Percentiles rank a stretch among this genome's conserved stretches.
These are phyloP conservation scores for Propithecus perrieri DNA, from an alignment of 2,797 vertebrate genomes.

Conservation along the genomic window DNA sequence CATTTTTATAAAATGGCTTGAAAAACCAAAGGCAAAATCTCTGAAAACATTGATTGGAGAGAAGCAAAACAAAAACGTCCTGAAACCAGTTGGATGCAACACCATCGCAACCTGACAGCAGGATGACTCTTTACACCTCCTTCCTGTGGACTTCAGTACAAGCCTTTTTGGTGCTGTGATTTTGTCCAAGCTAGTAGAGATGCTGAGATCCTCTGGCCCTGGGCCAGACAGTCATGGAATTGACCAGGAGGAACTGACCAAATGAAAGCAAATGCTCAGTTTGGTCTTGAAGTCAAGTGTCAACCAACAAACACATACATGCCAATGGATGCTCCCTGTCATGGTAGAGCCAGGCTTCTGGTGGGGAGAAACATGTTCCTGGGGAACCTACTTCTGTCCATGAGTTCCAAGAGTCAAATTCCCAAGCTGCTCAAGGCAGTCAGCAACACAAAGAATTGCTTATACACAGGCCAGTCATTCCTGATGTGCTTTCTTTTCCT, in stretches of 20 bases:
- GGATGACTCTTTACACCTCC: neutral
- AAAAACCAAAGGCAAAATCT: neutral
- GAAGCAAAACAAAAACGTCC: neutral
- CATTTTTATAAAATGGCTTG: neutral
- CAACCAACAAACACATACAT: neutral
- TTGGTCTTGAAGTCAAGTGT: neutral
- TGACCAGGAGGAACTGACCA: neutral
- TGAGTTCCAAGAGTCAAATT: neutral
- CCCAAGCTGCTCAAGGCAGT: neutral
- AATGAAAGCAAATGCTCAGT: neutral
- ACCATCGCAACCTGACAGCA: neutral
- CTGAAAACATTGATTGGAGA: neutral
- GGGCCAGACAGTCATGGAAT: neutral
- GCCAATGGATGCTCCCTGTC: neutral
- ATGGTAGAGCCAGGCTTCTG: neutral
- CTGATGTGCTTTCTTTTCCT: conserved; percentile 8
- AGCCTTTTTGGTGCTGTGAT: neutral
- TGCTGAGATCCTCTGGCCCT: neutral
- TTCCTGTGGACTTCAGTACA: neutral
- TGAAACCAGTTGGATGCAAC: neutral
- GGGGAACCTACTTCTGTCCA: neutral
- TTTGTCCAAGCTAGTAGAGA: neutral
- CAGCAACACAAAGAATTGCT: neutral
- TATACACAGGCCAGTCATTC: neutral
- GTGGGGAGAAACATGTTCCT: neutral